Conservation (phyloP, 2,888 invertebrate species). For the Cryptus viduatorius region DNA sequence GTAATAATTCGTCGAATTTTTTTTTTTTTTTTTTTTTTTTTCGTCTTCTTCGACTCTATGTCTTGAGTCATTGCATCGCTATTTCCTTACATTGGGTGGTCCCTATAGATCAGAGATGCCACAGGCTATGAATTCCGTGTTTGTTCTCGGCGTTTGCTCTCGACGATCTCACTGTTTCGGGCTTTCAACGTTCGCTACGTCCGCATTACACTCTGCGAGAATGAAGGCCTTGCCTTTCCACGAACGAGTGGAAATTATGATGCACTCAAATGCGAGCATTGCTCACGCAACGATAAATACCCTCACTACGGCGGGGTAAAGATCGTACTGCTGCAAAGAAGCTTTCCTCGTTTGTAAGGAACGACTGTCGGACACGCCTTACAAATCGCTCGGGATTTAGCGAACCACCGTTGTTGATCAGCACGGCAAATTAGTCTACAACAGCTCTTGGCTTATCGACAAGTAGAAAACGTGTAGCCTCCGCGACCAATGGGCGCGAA, state of each 20-base stretch:
- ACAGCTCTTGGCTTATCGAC: slow-evolving; percentile 2
- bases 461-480: slow-evolving; percentile 14
- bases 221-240: slow-evolving; percentile 29
- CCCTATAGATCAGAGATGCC: slow-evolving; percentile 18
- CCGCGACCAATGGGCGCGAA: not conserved
- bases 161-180: slow-evolving; percentile 33
- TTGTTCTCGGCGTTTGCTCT: slow-evolving; percentile 41
- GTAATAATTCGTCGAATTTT: slow-evolving; percentile 33
- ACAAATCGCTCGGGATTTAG: not conserved
- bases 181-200: slow-evolving; percentile 7
- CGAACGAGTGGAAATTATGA: slow-evolving; percentile 21
- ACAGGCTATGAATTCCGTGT: slow-evolving; percentile 51
- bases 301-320: no score
- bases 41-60: slow-evolving; percentile 3
- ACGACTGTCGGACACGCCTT: not conserved
- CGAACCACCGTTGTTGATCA: not conserved
- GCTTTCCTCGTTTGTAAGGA: no score
- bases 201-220: slow-evolving; percentile 25
- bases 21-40: slow-evolving; percentile 41
- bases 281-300: slow-evolving; percentile 20
- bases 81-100: slow-evolving; percentile 46
- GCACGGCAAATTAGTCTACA: slow-evolving; percentile 2
- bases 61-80: slow-evolving; percentile 26
- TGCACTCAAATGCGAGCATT: not conserved
- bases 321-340: no score